Percentiles rank a stretch among this genome's conserved stretches.
Evolutionary conservation across 2,888 invertebrate species (phyloP).

Genomic region (Cephus rjabovi): DNA sequence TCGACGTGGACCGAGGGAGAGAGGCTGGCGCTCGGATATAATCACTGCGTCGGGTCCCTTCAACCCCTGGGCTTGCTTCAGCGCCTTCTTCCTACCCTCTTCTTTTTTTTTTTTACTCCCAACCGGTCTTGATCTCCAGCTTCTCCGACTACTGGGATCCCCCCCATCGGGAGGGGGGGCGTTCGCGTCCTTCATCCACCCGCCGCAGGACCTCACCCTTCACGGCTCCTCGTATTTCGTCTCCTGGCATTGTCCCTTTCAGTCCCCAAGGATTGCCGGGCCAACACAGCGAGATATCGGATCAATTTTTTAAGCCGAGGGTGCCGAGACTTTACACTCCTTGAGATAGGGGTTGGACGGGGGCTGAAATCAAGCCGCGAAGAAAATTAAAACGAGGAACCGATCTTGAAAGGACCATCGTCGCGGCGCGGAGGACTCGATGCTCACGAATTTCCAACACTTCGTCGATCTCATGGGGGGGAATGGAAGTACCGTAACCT

Average conservation of each 20-base stretch:
- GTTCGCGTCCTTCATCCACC: constrained; percentile 29
- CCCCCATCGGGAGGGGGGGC: not conserved
- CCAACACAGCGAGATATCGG: constrained; percentile 66
- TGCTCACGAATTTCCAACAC: constrained; percentile 26
- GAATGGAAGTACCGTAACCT: not conserved
- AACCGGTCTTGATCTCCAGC: constrained; percentile 5
- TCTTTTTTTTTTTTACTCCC: constrained; percentile 18
- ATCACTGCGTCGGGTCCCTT: constrained; percentile 50
- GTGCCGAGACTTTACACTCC: constrained; percentile 65
- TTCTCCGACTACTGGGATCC: not conserved
- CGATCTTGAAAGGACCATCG: constrained; percentile 44
- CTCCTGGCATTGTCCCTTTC: constrained; percentile 61
- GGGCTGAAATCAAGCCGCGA: constrained; percentile 64
- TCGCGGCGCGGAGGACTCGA: constrained; percentile 28
- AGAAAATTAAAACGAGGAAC: constrained; percentile 65
- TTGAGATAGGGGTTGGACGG: constrained; percentile 43
- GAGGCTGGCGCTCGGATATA: constrained; percentile 53
- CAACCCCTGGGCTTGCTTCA: constrained; percentile 24
- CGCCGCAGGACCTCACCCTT: constrained; percentile 21
- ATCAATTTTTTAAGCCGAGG: constrained; percentile 67
- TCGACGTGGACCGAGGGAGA: constrained; percentile 39
- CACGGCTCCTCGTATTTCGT: constrained; percentile 46
- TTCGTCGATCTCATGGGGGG: constrained; percentile 2
- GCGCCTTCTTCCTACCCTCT: constrained; percentile 24
- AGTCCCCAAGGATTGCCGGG: constrained; percentile 58